These are phyloP conservation scores for Laticauda laticaudata DNA, from an alignment of 2,113 vertebrate genomes.

Conservation along the genomic window DNA sequence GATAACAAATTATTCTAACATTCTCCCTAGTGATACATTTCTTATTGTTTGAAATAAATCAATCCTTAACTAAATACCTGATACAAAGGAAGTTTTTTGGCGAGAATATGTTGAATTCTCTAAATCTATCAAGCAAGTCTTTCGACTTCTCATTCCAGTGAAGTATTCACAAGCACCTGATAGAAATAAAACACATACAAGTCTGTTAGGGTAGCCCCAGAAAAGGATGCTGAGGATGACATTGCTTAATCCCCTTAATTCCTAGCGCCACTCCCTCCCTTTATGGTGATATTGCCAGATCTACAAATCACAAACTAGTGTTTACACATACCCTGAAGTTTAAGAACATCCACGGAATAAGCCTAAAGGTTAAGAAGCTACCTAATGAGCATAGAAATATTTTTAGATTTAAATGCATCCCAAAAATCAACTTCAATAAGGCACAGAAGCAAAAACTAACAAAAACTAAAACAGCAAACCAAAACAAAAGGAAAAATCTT, in stretches of 20 bases:
- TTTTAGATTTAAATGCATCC: no score
- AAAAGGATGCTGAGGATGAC: neutral
- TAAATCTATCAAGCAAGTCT: neutral
- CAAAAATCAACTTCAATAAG: no score
- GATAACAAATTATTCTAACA: neutral
- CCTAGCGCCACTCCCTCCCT: neutral
- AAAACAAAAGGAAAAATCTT: no score
- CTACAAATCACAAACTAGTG: neutral
- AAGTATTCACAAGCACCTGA: neutral
- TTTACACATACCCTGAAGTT: neutral
- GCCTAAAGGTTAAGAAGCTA: neutral
- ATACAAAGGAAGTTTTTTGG: neutral
- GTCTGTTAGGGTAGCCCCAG: neutral
- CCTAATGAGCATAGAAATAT: neutral
- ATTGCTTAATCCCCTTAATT: neutral
- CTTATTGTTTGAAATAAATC: neutral
- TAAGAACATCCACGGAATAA: neutral
- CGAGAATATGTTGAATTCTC: neutral
- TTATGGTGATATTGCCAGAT: neutral
- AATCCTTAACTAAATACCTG: neutral
- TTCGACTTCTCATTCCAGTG: neutral
- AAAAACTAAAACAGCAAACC: no score
- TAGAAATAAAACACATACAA: neutral
- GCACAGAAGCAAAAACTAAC: no score
- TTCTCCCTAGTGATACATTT: neutral